These are phyloP conservation scores for Lacerta agilis DNA, from an alignment of 2,797 vertebrate species.

Conservation along the genomic window DNA sequence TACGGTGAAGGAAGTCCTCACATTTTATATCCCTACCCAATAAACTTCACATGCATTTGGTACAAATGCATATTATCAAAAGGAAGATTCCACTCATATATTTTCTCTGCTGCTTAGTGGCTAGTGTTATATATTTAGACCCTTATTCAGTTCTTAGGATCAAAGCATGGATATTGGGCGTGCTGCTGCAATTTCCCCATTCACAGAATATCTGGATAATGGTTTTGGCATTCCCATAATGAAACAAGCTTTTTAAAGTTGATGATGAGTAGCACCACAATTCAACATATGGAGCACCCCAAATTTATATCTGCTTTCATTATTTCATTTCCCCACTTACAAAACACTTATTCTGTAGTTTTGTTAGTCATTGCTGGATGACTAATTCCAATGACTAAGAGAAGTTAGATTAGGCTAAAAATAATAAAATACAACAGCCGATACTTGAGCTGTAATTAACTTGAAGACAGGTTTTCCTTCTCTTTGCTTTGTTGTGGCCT, in stretches of 20 bases:
- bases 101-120: not conserved
- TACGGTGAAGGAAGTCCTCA: not conserved
- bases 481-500: slow-evolving; percentile 13
- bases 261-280: not conserved
- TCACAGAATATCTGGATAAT: not conserved
- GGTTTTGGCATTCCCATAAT: not conserved
- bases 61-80: not conserved
- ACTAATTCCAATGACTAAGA: slow-evolving; percentile 67
- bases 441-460: slow-evolving; percentile 57
- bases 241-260: not conserved
- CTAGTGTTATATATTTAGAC: not conserved
- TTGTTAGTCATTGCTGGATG: slow-evolving; percentile 61
- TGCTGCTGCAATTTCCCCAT: not conserved
- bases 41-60: not conserved
- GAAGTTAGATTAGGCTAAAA: slow-evolving; percentile 63
- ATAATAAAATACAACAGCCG: slow-evolving; percentile 63
- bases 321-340: slow-evolving; percentile 38
- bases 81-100: not conserved
- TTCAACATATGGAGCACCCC: not conserved
- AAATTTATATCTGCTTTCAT: slow-evolving; percentile 31
- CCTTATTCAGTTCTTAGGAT: not conserved
- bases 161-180: not conserved
- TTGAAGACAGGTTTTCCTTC: slow-evolving; percentile 45
- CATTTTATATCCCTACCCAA: not conserved
- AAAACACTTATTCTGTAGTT: slow-evolving; percentile 57